These are phyloP conservation scores for Ficedula albicollis DNA, from an alignment of 2,797 vertebrate species.

Conservation along the genomic window DNA sequence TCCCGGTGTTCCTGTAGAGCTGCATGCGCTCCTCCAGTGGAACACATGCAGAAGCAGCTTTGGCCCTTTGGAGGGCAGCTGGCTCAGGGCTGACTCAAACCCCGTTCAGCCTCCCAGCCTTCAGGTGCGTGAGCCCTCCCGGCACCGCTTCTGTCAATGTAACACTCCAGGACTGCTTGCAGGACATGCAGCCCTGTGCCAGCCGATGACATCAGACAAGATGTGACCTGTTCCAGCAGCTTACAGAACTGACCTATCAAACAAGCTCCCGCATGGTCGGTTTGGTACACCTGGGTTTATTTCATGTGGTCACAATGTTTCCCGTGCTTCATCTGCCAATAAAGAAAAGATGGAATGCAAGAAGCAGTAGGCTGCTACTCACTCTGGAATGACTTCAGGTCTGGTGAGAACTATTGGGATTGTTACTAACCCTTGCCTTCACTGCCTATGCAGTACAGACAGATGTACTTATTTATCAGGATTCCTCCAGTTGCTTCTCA, in stretches of 20 bases:
- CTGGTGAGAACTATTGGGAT: neutral
- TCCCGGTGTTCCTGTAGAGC: neutral
- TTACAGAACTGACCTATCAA: neutral
- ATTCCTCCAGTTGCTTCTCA: neutral
- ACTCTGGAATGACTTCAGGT: neutral
- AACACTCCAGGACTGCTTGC: rapidly evolving
- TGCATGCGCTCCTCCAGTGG: neutral
- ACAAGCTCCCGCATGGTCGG: neutral
- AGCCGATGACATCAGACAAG: neutral
- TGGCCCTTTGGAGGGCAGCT: neutral
- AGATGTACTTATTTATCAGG: neutral
- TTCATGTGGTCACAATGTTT: neutral
- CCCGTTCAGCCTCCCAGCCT: neutral
- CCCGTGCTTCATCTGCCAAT: neutral
- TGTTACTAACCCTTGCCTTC: neutral
- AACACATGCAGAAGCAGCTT: neutral
- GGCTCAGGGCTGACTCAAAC: neutral
- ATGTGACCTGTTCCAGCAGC: neutral
- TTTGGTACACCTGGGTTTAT: neutral
- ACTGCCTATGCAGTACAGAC: neutral
- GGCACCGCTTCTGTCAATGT: neutral
- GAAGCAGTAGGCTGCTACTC: neutral
- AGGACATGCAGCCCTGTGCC: rapidly evolving
- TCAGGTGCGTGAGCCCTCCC: neutral
- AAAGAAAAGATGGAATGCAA: neutral